phyloP scores from a whole-genome alignment of 2,888 invertebrate species.

The Sinodicranocentrus sp. region DNA sequence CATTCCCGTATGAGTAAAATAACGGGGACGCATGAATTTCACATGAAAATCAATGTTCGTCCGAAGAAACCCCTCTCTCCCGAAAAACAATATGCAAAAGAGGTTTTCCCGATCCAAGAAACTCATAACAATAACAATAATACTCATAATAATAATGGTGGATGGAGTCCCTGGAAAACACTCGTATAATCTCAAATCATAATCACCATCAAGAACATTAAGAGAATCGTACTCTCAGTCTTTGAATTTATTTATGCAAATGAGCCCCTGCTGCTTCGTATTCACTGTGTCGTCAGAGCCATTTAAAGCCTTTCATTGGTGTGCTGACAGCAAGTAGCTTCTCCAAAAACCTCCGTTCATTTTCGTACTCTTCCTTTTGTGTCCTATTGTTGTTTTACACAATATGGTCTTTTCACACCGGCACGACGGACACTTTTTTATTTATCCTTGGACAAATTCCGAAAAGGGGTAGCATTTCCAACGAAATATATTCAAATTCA shows the following conservation, averaged over 20 bases:
- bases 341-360: too few species aligned
- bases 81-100: not conserved
- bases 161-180: conserved; percentile 1
- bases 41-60: too few species aligned
- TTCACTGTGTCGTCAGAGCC: not conserved
- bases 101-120: not conserved
- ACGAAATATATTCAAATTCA: not conserved
- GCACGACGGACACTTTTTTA: not conserved
- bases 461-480: not conserved
- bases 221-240: not conserved
- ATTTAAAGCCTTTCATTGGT: conserved; percentile 1
- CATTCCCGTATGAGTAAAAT: too few species aligned
- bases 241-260: conserved; percentile 33
- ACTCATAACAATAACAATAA: conserved; percentile 20
- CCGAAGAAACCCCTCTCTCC: not conserved
- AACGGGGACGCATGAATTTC: too few species aligned
- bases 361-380: not conserved
- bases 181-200: conserved; percentile 3
- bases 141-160: not conserved
- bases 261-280: not conserved
- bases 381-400: conserved; percentile 11
- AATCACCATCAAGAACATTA: not conserved
- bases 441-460: not conserved
- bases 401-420: conserved; percentile 11
- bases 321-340: not conserved